phyloP scores from a whole-genome alignment of 2,888 invertebrate genomes.

The Caenorhabditis afra region DNA sequence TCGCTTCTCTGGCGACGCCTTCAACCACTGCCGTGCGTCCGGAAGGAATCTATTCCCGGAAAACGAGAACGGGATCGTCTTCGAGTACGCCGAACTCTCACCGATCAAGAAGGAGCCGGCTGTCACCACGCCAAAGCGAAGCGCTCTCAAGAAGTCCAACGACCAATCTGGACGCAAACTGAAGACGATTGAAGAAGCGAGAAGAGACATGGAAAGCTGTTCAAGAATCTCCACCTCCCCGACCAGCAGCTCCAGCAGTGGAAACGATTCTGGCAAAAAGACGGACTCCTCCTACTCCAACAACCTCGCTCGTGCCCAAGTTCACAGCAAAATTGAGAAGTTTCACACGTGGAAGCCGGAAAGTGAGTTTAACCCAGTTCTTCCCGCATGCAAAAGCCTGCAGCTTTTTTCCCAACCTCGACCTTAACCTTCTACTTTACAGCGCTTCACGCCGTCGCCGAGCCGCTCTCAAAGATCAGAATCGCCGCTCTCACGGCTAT shows the following conservation, averaged over 20 bases:
- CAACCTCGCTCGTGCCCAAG: conserved; percentile 16
- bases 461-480: conserved; percentile 4
- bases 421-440: neutral
- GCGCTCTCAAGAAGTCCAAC: too few species aligned
- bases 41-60: neutral
- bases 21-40: too few species aligned
- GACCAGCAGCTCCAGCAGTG: too few species aligned
- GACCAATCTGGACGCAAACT: too few species aligned
- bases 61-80: neutral
- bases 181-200: too few species aligned
- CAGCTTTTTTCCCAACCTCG: too few species aligned
- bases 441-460: conserved; percentile 12
- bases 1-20: neutral
- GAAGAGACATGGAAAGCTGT: too few species aligned
- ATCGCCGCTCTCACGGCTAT: neutral
- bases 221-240: too few species aligned
- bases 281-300: conserved; percentile 1
- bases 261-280: neutral
- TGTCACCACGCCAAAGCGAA: too few species aligned
- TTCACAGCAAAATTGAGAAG: conserved; percentile 9
- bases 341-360: conserved; percentile 17
- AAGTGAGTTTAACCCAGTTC: conserved; percentile 8
- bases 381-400: neutral
- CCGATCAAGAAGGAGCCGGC: neutral
- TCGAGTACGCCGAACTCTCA: too few species aligned